Evolutionary conservation across 2,888 invertebrate genomes (phyloP), one percentile per base, ranked within the genome.

Genomic region (Osmoderma eremita): DNA sequence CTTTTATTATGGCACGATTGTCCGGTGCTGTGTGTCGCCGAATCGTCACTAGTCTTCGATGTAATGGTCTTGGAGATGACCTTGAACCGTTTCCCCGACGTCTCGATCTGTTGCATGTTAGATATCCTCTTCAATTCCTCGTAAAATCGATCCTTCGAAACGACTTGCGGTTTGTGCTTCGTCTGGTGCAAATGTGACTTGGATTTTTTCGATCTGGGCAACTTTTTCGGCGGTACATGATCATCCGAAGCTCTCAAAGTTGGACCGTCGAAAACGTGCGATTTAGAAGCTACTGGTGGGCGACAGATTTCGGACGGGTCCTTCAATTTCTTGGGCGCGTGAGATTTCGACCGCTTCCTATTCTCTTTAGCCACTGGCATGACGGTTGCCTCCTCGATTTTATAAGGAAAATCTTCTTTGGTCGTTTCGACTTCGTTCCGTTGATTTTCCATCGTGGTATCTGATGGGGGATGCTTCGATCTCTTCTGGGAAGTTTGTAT

Each of bases 51-150:
- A 0, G 39, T 18, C 22, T 48, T 49, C 17, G 48, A 20, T 2
- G 17, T 38, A 2, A 68, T 42, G 12, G 54, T 39, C 13, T 22
- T 53, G 1, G 67, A 54, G 8, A 42, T 30, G 8, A 64, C 64
- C 15, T 51, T 64, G 45, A 64, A 68, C 38, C 61, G n/a, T 22
- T 65, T 61, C 8, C 39, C 58, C 24, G 48, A 38, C 3, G 38
- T 8, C 13, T 65, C 63, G n/a, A 56, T 15, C 4, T 65, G 56
- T 38, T 68, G 58, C 4, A 64, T 18, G n/a, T 20, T 51, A 30
- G 58, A 61, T n/a, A 68, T 51, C 45, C 15, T 61, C n/a, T 53
- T 22, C 13, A 68, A 22, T 61, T 68, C 68, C 24, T 64, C 64
- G 13, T 51, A 61, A 10, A 64, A 53, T 10, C 41, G 64, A 12